Percentiles rank a stretch among this genome's conserved stretches.
Evolutionary conservation across 37 sponge, comb jelly and placozoan genomes (phyloP).

Genomic region (Geodia barretti): DNA sequence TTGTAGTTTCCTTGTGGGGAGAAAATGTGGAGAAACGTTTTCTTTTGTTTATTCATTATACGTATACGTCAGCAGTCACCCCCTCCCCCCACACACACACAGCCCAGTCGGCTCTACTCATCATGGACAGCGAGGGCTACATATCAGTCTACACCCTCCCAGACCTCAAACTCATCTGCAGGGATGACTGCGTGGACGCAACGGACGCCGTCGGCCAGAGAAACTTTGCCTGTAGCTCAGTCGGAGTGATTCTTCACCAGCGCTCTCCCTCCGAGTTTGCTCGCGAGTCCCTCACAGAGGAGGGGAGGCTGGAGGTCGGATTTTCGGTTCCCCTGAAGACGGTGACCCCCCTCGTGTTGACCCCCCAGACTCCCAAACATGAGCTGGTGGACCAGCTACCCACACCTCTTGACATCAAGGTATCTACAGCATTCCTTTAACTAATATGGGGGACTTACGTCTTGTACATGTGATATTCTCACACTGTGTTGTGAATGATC

Average conservation of each 20-base stretch:
- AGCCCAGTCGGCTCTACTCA: slow-evolving; percentile 43
- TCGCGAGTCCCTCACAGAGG: slow-evolving; percentile 65
- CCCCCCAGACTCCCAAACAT: slow-evolving; percentile 24
- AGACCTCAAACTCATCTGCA: slow-evolving; percentile 71
- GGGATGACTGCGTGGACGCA: slow-evolving; percentile 76
- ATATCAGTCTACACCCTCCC: slow-evolving; percentile 60
- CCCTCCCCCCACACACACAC: background rate
- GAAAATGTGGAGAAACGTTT: background rate
- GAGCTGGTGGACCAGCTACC: background rate
- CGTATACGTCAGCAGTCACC: no score
- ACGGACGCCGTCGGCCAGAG: slow-evolving; percentile 83
- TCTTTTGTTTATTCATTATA: background rate
- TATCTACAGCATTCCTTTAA: background rate
- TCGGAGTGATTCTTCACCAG: slow-evolving; percentile 66
- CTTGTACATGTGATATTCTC: no score
- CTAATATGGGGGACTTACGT: no score
- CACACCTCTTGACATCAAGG: background rate
- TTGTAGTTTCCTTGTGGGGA: no score
- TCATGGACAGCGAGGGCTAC: slow-evolving; percentile 74
- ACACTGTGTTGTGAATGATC: no score
- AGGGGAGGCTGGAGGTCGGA: slow-evolving; percentile 46
- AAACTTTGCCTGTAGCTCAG: slow-evolving; percentile 37
- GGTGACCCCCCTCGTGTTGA: slow-evolving; percentile 14
- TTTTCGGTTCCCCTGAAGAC: slow-evolving; percentile 26
- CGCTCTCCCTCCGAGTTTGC: slow-evolving; percentile 81